phyloP scores from a whole-genome alignment of 2,797 vertebrate genomes.

The Peromyscus aztecus region DNA sequence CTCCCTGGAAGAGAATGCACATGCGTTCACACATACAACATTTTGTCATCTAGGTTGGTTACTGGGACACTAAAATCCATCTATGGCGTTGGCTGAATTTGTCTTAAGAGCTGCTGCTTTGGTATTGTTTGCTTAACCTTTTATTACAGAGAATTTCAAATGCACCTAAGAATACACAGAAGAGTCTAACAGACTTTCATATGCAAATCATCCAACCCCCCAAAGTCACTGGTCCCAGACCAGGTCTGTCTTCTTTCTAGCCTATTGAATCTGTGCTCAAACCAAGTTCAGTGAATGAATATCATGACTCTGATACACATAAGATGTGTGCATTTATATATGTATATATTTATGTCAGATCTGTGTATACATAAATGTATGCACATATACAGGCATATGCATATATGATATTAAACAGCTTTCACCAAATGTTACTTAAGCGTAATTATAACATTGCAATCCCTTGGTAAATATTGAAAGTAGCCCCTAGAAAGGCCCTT shows the following conservation, averaged over 20 bases:
- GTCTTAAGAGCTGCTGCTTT: conserved; percentile 40
- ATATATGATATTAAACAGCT: background rate
- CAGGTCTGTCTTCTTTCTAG: background rate
- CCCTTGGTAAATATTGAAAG: background rate
- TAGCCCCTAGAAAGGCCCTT: background rate
- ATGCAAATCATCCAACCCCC: background rate
- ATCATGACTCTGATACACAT: background rate
- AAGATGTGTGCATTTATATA: background rate
- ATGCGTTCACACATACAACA: background rate
- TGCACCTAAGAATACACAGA: background rate
- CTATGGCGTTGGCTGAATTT: background rate
- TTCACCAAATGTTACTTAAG: background rate
- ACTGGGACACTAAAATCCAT: background rate
- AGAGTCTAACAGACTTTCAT: background rate
- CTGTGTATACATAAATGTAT: background rate
- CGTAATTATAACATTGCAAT: conserved; percentile 10
- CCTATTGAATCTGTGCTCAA: conserved; percentile 17
- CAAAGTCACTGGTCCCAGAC: background rate
- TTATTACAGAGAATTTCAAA: conserved; percentile 46
- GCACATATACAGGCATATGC: background rate
- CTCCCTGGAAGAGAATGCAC: background rate
- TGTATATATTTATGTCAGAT: background rate
- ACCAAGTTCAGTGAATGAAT: background rate
- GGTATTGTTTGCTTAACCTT: conserved; percentile 18
- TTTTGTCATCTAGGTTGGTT: background rate